Base-by-base conservation (phyloP, 2,113 vertebrate genomes). In the Trichechus manatus region DNA sequence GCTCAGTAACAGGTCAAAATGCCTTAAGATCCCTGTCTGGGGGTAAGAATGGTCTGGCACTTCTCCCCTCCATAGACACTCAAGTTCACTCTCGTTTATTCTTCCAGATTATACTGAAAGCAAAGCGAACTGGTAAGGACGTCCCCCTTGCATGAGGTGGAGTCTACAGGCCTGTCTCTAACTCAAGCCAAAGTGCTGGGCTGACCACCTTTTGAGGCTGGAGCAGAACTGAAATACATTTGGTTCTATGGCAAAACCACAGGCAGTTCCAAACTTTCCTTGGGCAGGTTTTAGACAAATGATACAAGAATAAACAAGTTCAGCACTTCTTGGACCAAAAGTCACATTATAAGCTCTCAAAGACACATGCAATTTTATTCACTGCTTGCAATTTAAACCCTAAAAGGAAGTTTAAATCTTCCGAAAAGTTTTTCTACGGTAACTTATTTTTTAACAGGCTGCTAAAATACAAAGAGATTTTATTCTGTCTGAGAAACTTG, bases 401-500 rank as follows among this genome's bases (percentile, higher is more conserved):
- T 94, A 86, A 85, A 94, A 94, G 44, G 63, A 97, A 72, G 25
- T 86, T 95, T 86, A 90, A 84, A 86, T 80, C 33, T 77, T 94
- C 53, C 42, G 56, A 89, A 84, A 91, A 81, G 3, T 74, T 92
- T 47, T 92, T 92, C 66, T 74, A 13, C n/a, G 66, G 44, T 33
- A 83, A n/a, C 13, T 95, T 78, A 2, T 70, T 93, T 77, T 87
- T 10, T 27, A 95, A 89, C 29, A 78, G 56, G 56, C 31, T 91
- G 47, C 11, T 83, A 93, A 87, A 89, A 93, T 6, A 91, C 63
- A 75, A 94, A 85, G 63, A 89, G 53, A 89, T 79, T 87, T 85
- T 82, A 75, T 15, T 92, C 20, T 36, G 93, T 47, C 78, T 70
- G 17, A 44, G n/a, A 96, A 5, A 95, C 98, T 98, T 98, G 99